Evolutionary conservation across 2,113 vertebrate genomes (phyloP), one percentile per base, ranked within the genome.

Genomic region (Aplodontia rufa): DNA sequence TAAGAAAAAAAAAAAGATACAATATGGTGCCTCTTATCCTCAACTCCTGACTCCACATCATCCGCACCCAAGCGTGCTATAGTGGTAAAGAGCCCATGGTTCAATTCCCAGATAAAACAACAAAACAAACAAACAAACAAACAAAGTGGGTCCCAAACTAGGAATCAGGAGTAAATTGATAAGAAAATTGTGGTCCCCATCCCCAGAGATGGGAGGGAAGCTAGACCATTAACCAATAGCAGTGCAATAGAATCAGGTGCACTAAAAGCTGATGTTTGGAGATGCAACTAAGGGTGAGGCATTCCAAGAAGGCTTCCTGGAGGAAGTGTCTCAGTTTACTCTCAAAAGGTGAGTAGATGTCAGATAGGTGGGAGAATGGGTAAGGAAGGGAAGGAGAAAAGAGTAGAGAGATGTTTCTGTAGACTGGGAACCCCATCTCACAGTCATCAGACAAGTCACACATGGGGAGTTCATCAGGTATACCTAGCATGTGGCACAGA

Each of bases 401-500:
- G 3, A 62, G 32, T 14, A 74, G 8, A 58, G 19, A 64, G 37
- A 14, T 2, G 1, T 4, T 20, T 28, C 68, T 20, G 22, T 5
- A 42, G 19, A 19, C 1, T 0, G 6, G 9, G 14, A 86, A 14
- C 11, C 4, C 5, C 19, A 4, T 1, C 42, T 22, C 35, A 3
- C 3, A 35, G 24, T 28, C 17, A 6, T 42, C 14, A n/a, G 5
- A 8, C 20, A 24, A 79, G 5, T 2, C 58, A 1, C 24, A 60
- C 47, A 22, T 40, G 1, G 1, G 0, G 24, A 72, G 19, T 8
- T 4, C 1, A 0, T 26, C 30, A 4, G 10, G 17, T 4, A 0
- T 3, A 40, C 10, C 26, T 19, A 4, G 49, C 6, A 13, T 6
- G 4, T 22, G 19, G 10, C 5, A 4, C 7, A 40, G 94, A 87